Evolutionary conservation across 2,888 invertebrate species (phyloP).

Genomic region (Rhyacophila evoluta): DNA sequence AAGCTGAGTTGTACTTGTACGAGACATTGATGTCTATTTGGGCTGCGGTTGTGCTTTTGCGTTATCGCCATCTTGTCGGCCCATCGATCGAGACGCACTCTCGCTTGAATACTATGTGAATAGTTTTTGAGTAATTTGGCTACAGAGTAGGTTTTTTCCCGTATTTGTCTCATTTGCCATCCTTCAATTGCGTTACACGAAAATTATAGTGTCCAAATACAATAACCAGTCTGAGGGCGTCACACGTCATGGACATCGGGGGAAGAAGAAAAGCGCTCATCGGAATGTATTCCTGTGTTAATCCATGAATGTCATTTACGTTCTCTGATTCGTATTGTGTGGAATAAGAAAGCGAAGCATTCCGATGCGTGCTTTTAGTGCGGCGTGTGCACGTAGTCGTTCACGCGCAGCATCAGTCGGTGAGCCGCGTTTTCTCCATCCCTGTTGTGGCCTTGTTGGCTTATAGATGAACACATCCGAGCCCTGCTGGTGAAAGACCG

Average conservation of each 20-base stretch:
- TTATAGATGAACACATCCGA: constrained; percentile 65
- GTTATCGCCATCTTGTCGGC: constrained; percentile 8
- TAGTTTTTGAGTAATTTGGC: constrained; percentile 53
- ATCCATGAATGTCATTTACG: neutral
- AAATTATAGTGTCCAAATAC: neutral
- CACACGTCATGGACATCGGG: constrained; percentile 28
- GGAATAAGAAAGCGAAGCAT: constrained; percentile 10
- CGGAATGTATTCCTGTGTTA: constrained; percentile 5
- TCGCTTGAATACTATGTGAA: constrained; percentile 38
- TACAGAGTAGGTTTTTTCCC: neutral
- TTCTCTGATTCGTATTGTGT: too few relatives aligned
- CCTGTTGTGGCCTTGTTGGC: constrained; percentile 49
- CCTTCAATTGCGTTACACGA: constrained; percentile 17
- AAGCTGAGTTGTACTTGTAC: neutral
- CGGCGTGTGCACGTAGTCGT: neutral
- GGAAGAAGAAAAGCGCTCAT: constrained; percentile 33
- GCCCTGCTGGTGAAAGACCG: constrained; percentile 67
- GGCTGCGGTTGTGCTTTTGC: constrained; percentile 18
- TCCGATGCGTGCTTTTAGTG: constrained; percentile 14
- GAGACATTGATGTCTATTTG: neutral
- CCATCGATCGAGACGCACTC: neutral
- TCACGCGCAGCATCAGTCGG: neutral
- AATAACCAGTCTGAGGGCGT: constrained; percentile 40
- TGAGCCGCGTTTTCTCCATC: constrained; percentile 32
- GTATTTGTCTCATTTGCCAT: constrained; percentile 3